A percentile compares a stretch with the other conserved stretches of the same genome.
These are phyloP conservation scores for Neoitamus cyanurus DNA, from an alignment of 2,888 invertebrate genomes.

Conservation along the genomic window DNA sequence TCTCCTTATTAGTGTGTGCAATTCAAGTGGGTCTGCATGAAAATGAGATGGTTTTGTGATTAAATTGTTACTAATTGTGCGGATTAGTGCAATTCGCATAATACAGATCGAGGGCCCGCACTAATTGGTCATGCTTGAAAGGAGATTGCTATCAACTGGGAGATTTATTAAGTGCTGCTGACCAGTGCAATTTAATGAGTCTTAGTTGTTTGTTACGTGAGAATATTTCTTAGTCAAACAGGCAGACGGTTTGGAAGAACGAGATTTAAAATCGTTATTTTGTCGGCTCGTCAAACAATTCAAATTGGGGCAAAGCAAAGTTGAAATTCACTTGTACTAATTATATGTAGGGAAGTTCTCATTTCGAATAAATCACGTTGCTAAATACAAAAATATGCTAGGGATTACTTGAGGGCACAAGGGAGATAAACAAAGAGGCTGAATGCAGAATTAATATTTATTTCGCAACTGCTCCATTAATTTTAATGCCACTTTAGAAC, in stretches of 20 bases:
- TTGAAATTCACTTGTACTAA: neutral
- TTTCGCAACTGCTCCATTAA: neutral
- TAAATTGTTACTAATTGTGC: constrained; percentile 31
- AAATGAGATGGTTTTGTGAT: constrained; percentile 14
- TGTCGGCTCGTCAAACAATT: neutral
- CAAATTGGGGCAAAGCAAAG: neutral
- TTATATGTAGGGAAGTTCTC: neutral
- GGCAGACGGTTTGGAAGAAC: neutral
- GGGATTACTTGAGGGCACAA: neutral
- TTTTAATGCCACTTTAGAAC: neutral
- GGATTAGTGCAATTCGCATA: neutral
- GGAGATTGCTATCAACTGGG: neutral
- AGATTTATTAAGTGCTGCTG: neutral
- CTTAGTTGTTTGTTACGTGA: neutral
- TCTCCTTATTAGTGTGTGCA: neutral
- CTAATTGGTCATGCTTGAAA: neutral
- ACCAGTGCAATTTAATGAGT: neutral
- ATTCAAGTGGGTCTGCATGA: neutral
- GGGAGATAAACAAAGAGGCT: neutral
- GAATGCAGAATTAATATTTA: neutral
- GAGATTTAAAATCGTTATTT: neutral
- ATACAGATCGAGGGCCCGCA: neutral
- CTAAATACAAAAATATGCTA: neutral
- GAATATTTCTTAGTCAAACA: neutral
- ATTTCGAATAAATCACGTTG: neutral